Evolutionary conservation across 2,888 invertebrate genomes (phyloP).

Genomic region (Chironomus tentans): DNA sequence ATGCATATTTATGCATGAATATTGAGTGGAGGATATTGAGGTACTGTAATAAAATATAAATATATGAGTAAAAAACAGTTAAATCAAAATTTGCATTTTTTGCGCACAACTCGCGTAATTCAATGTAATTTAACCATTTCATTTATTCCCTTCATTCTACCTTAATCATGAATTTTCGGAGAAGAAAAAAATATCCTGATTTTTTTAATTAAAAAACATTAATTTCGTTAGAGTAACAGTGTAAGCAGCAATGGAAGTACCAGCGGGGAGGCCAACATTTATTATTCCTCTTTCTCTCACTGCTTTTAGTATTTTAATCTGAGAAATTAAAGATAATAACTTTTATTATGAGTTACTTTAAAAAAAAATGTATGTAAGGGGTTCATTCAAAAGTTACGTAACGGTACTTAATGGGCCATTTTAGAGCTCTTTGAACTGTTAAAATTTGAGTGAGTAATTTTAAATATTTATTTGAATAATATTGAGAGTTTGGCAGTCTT

Average conservation of each 20-base stretch:
- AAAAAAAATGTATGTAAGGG: no score
- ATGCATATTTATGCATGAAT: not conserved
- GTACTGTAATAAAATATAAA: no score
- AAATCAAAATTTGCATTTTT: not conserved
- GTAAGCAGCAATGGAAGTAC: not conserved
- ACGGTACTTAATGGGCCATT: no score
- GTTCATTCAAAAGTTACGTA: no score
- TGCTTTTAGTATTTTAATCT: conserved; percentile 6
- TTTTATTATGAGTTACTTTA: not conserved
- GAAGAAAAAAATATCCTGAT: not conserved
- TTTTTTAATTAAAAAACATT: conserved; percentile 26
- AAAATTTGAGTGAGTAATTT: no score
- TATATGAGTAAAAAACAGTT: no score
- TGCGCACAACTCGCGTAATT: not conserved
- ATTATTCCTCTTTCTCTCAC: not conserved
- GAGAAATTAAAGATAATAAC: conserved; percentile 20
- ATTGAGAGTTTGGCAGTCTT: no score
- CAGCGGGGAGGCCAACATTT: not conserved
- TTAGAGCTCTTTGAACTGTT: no score
- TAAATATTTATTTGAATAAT: no score
- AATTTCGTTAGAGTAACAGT: conserved; percentile 15
- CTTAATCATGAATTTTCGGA: not conserved
- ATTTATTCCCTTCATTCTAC: not conserved
- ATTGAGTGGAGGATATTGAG: not conserved
- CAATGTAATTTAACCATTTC: not conserved